Conservation (phyloP, 2,797 vertebrate genomes). For the Babyrousa celebensis region DNA sequence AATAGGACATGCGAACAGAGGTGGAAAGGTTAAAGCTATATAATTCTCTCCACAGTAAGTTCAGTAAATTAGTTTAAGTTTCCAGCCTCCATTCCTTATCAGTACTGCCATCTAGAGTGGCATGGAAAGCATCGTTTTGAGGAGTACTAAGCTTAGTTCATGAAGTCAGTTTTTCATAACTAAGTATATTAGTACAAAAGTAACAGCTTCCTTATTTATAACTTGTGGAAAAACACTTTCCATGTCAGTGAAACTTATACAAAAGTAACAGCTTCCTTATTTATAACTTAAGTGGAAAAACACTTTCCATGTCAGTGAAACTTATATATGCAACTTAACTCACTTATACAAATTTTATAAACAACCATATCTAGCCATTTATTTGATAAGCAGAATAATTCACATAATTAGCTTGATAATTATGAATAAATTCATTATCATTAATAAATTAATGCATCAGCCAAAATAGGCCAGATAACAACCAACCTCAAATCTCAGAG, state of each 20-base stretch:
- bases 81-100: conserved; percentile 84
- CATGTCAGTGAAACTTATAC: not conserved
- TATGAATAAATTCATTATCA: conserved; percentile 4
- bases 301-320: not conserved
- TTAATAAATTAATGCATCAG: not conserved
- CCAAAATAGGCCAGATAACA: conserved; percentile 18
- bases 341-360: conserved; percentile 55
- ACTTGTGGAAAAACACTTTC: not conserved
- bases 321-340: conserved; percentile 15
- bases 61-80: conserved; percentile 82
- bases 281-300: conserved; percentile 44
- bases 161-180: conserved; percentile 67
- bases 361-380: not conserved
- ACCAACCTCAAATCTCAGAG: not conserved
- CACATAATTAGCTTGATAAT: conserved; percentile 14
- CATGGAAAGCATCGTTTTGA: conserved; percentile 76
- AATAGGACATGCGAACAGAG: conserved; percentile 82
- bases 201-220: conserved; percentile 43
- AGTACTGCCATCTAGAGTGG: conserved; percentile 88
- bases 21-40: conserved; percentile 87
- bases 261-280: conserved; percentile 52
- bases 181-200: conserved; percentile 26
- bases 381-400: conserved; percentile 39
- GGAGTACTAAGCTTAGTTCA: not conserved
- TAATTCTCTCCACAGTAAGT: conserved; percentile 82